These are phyloP conservation scores for Cryptotermes secundus DNA, from an alignment of 1,140 invertebrate genomes.

Conservation along the genomic window DNA sequence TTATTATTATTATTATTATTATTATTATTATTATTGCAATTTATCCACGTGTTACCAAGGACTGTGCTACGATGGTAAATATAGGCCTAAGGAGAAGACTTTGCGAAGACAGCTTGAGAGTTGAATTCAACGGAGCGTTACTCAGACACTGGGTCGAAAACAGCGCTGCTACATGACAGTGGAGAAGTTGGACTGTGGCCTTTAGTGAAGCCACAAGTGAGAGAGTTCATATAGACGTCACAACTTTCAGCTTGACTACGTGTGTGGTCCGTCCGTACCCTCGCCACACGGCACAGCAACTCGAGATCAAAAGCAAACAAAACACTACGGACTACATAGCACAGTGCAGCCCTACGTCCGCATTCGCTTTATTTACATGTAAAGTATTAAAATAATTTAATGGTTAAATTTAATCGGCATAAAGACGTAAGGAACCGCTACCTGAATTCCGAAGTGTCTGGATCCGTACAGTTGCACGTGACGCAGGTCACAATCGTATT, in stretches of 20 bases:
- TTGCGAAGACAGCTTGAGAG: no score
- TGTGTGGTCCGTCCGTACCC: neutral
- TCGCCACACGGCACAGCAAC: neutral
- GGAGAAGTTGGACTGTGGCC: neutral
- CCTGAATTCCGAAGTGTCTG: no score
- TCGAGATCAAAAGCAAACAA: neutral
- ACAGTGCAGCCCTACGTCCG: neutral
- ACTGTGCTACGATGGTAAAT: no score
- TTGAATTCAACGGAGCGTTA: neutral
- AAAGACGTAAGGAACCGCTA: no score
- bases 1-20: no score
- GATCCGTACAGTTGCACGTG: no score
- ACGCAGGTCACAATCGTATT: no score
- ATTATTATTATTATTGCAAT: no score
- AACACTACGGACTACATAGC: neutral
- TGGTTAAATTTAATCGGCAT: neutral
- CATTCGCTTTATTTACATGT: neutral
- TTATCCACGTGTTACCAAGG: no score
- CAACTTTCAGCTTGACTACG: neutral
- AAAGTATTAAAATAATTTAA: neutral
- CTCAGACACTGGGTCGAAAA: no score
- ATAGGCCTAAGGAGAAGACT: no score
- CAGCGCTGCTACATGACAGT: no score
- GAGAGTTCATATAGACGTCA: neutral
- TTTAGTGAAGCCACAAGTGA: conserved; percentile 8